Base-by-base conservation (phyloP, 2,797 vertebrate genomes). In the Limosa lapponica region DNA sequence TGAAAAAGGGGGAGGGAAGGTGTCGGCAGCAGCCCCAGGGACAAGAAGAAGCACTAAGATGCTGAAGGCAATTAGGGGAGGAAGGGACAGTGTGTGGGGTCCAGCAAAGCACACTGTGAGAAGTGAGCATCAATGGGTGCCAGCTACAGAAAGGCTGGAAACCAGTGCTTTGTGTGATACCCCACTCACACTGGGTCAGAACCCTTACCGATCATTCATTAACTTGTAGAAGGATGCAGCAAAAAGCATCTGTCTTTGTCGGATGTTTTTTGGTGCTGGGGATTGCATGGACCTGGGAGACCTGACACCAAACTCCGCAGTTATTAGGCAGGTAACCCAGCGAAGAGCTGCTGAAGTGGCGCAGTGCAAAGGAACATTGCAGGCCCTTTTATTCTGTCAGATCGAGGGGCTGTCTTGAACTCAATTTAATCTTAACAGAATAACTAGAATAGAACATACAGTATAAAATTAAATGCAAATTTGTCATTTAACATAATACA, bases 121-220 rank as follows among this genome's bases (percentile, higher is more conserved):
- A 17, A 66, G 28, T 1, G 8, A 73, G 44, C 43, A 36, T 28
- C 11, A 7, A 17, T 0, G 3, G 17, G 41, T 2, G 1, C 15
- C 58, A 44, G 52, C 41, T 28, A 39, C 41, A 44, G 52, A 71
- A 82, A 36, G n/a, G 28, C n/a, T 32, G 59, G 36, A 52, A 44
- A 55, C 1, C 2, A 10, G 16, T 23, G 16, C 32, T 74, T 48
- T 70, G 37, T 34, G 54, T 25, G n/a, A 18, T 39, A 44, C 6
- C 23, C 22, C 1, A 1, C 52, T 49, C 51, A 34, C 1, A 0
- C 46, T 1, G 1, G 57, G 28, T n/a, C 11, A 46, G 43, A 51
- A 62, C 16, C 25, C 30, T 39, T 65, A 28, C 0, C 2, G 28
- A 80, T 37, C n/a, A 30, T 61, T 61, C 14, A 25, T 65, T 57